phyloP scores from a whole-genome alignment of 1,140 invertebrate genomes.

The Helicoverpa zea region DNA sequence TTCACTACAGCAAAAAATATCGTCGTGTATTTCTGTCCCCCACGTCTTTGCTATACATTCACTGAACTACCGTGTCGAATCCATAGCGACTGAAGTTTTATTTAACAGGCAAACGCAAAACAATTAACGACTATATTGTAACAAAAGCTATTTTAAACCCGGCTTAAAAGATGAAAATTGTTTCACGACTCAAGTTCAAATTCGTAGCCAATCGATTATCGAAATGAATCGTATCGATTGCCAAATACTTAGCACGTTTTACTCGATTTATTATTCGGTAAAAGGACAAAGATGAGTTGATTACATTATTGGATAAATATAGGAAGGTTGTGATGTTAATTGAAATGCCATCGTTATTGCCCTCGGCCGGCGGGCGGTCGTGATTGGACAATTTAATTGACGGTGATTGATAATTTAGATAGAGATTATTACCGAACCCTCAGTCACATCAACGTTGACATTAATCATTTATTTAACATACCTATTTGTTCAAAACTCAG shows the following conservation, averaged over 20 bases:
- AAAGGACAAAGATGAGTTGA: constrained; percentile 28
- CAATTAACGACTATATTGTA: constrained; percentile 7
- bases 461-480: constrained; percentile 20
- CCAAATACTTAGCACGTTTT: constrained; percentile 6
- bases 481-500: background rate
- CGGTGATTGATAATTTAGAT: constrained; percentile 66
- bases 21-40: constrained; percentile 30
- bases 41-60: constrained; percentile 20
- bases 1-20: constrained; percentile 13
- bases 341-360: constrained; percentile 68
- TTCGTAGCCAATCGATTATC: constrained; percentile 14
- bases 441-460: constrained; percentile 10
- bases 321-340: constrained; percentile 60
- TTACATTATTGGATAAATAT: constrained; percentile 51
- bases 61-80: constrained; percentile 41
- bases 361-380: constrained; percentile 55
- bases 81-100: constrained; percentile 42
- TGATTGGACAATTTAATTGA: constrained; percentile 66
- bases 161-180: constrained; percentile 20
- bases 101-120: constrained; percentile 10
- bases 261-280: background rate
- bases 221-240: constrained; percentile 25
- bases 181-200: background rate
- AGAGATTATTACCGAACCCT: constrained; percentile 59
- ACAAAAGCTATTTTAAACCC: constrained; percentile 38